Evolutionary conservation across 2,888 invertebrate genomes (phyloP), one percentile per base, ranked within the genome.

Genomic region (Mactromeris polynyma): DNA sequence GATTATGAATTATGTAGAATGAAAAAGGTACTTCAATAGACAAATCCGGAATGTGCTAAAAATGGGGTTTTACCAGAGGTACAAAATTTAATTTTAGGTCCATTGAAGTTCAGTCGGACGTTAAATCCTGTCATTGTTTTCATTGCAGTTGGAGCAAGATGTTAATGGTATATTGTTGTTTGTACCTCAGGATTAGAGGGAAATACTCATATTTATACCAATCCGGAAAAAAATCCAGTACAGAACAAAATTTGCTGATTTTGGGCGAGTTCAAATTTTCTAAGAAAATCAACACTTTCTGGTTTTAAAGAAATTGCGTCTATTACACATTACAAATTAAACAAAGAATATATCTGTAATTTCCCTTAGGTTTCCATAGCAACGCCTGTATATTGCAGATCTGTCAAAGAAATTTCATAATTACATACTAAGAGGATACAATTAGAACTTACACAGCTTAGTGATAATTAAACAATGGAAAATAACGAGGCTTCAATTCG

Each of bases 261-360:
- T 26, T 26, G 58, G n/a, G 6, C 6, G 36, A 2, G 73, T 33
- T 33, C 2, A 31, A 33, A 73, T 17, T 33, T 73, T 73, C 73
- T 19, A 26, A 17, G 73, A 73, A 17, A 26, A 19, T 73, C 73
- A 17, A 64, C 33, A 33, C 14, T 36, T 1, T 36, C 58, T 73
- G 33, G 14, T 36, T 36, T 73, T 73, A 73, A 33, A 33, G 73
- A 36, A 73, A 73, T 73, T 73, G 73, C 19, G 31, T 36, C 31
- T 36, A 73, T 73, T 73, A 26, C 33, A 73, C 73, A 73, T 73
- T n/a, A 73, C 33, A 33, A 73, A 73, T 73, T 73, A 73, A 73
- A 73, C 73, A 73, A 73, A 73, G 33, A 73, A 73, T 36, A 73
- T 73, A 73, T 73, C 31, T 33, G 19, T 73, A 33, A 26, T 73